Base-by-base conservation (phyloP, 2,888 invertebrate species). In the Anodontia alba region DNA sequence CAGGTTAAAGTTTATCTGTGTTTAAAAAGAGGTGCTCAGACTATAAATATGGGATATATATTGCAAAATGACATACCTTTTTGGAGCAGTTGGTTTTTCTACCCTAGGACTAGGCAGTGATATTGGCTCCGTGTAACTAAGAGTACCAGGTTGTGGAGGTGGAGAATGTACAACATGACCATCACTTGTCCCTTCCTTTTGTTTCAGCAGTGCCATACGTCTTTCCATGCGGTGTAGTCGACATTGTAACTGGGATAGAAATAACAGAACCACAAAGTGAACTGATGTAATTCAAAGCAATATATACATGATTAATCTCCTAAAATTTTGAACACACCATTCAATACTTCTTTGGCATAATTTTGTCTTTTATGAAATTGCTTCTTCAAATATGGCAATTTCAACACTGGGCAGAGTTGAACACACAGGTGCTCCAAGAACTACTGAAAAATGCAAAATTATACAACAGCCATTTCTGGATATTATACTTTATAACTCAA, bases 171-270 rank as follows among this genome's bases (percentile, higher is more conserved):
- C 78, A 42, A 85, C 78, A 49, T 82, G 78, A n/a, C 80, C 46
- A 38, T 77, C 68, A 70, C 78, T 51, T 80, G 82, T 89, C 66
- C 90, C 91, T 73, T 91, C 91, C 73, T 90, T 92, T 73, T 94
- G 93, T 57, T 91, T 91, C 77, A 94, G 80, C 71, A 94, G 79
- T 51, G 93, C 90, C 91, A 94, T 90, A 0, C 96, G 95, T 89
- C 96, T 95, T 93, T 97, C 97, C 95, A 96, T 96, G 86, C 96
- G 96, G 91, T 96, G 96, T 93, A 97, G 94, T 81, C 96, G 96
- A 86, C 96, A 95, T 92, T 96, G 96, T 81, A 96, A 95, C 96
- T 96, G 95, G 96, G 95, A 77, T 88, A 51, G 62, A 84, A n/a
- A 57, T 8, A 49, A 49, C 46, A 51, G 12, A 38, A n/a, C n/a